phyloP scores from a whole-genome alignment of 2,797 vertebrate genomes.

The Acanthurus leucopareius region DNA sequence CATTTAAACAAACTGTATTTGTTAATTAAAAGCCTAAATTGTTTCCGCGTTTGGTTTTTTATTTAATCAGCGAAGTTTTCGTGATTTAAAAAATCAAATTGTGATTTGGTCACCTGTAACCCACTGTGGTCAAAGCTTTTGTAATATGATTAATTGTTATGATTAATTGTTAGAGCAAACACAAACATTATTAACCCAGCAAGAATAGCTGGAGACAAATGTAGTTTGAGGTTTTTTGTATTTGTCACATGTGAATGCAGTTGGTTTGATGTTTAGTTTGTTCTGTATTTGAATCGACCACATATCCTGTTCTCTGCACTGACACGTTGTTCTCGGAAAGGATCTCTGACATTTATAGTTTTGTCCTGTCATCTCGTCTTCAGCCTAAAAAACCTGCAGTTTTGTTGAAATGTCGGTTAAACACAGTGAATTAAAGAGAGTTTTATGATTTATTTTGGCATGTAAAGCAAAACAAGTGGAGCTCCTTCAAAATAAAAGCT shows the following conservation, averaged over 20 bases:
- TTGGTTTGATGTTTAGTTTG: not conserved
- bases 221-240: not conserved
- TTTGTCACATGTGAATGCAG: not conserved
- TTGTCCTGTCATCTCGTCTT: constrained; percentile 16
- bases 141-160: not conserved
- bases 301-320: constrained; percentile 32
- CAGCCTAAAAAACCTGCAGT: not conserved
- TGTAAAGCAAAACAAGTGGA: not conserved
- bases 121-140: too few relatives aligned
- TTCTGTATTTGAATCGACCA: not conserved
- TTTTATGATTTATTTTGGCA: not conserved
- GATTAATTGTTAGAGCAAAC: not conserved
- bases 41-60: not conserved
- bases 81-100: not conserved
- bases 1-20: not conserved
- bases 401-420: rapidly evolving
- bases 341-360: constrained; percentile 2
- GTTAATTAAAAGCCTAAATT: too few relatives aligned
- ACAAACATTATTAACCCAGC: not conserved
- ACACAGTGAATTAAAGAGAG: not conserved
- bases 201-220: not conserved
- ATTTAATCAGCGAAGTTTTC: not conserved
- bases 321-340: constrained; percentile 21
- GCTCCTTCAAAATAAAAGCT: not conserved
- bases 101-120: not conserved